Percentiles rank a stretch among this genome's conserved stretches.
Conservation (phyloP, 2,888 invertebrate species). For the Agrochola litura region DNA sequence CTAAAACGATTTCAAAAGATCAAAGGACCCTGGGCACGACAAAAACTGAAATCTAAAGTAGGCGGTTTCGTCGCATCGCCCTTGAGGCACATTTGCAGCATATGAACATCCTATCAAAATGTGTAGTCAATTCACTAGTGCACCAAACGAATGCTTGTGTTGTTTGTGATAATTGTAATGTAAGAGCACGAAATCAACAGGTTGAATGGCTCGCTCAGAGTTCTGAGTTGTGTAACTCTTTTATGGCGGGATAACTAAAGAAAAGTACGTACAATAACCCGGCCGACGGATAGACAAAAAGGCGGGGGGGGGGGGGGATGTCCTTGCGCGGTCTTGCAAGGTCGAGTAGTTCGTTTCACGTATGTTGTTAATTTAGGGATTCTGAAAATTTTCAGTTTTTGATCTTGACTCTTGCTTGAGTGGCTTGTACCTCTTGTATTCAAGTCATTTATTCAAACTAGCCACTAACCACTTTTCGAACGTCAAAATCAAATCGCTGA, state of each 20-base stretch:
- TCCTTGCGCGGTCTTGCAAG: neutral
- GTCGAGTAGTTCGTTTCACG: constrained; percentile 3
- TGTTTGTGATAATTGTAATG: neutral
- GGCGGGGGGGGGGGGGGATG: neutral
- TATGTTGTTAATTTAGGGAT: neutral
- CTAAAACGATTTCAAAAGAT: constrained; percentile 11
- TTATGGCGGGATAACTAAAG: constrained; percentile 14
- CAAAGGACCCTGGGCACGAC: neutral
- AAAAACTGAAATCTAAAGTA: constrained; percentile 15
- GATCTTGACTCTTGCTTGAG: too few relatives aligned
- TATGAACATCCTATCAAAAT: neutral
- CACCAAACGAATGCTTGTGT: neutral
- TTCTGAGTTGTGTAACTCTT: constrained; percentile 21
- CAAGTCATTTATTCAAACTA: too few relatives aligned
- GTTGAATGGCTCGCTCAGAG: constrained; percentile 21
- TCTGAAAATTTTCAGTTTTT: neutral
- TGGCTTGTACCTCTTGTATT: neutral
- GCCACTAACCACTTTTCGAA: too few relatives aligned
- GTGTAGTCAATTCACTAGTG: neutral
- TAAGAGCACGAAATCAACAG: constrained; percentile 32
- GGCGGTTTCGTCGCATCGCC: constrained; percentile 6
- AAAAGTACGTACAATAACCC: constrained; percentile 11
- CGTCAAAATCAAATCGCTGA: neutral
- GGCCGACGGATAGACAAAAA: neutral
- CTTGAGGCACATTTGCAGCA: neutral